phyloP scores from a whole-genome alignment of 2,113 vertebrate genomes.

The Pelusios castaneus region DNA sequence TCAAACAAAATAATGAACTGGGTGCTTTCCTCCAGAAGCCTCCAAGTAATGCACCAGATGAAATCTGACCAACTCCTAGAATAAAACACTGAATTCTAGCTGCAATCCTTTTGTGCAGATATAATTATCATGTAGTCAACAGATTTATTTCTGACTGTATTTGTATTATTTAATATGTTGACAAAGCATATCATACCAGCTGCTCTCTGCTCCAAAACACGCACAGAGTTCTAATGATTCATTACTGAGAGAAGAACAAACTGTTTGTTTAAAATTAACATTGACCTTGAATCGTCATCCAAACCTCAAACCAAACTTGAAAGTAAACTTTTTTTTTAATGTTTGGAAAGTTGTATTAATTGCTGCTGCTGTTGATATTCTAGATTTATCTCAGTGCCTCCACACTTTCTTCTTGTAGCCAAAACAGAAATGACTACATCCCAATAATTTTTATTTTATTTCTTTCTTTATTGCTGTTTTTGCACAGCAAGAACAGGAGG shows the following conservation, averaged over 20 bases:
- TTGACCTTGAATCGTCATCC: neutral
- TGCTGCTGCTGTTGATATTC: neutral
- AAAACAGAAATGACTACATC: neutral
- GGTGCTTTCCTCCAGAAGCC: neutral
- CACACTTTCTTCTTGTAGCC: neutral
- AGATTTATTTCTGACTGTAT: neutral
- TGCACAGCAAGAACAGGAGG: neutral
- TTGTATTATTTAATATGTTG: neutral
- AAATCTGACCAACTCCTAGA: neutral
- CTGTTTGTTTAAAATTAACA: neutral
- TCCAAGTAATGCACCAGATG: neutral
- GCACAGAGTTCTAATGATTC: neutral
- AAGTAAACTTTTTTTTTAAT: neutral
- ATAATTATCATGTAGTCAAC: rapidly evolving
- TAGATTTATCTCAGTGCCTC: neutral
- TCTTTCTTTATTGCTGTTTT: neutral
- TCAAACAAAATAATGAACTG: neutral
- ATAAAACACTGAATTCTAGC: neutral
- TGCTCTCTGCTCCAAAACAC: neutral
- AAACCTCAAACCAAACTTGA: neutral
- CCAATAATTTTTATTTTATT: neutral
- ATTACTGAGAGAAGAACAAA: neutral
- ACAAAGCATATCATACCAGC: neutral
- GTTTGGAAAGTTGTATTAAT: neutral
- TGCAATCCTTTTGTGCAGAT: neutral